Conservation (phyloP, 2,113 vertebrate species). For the Desmodus rotundus region DNA sequence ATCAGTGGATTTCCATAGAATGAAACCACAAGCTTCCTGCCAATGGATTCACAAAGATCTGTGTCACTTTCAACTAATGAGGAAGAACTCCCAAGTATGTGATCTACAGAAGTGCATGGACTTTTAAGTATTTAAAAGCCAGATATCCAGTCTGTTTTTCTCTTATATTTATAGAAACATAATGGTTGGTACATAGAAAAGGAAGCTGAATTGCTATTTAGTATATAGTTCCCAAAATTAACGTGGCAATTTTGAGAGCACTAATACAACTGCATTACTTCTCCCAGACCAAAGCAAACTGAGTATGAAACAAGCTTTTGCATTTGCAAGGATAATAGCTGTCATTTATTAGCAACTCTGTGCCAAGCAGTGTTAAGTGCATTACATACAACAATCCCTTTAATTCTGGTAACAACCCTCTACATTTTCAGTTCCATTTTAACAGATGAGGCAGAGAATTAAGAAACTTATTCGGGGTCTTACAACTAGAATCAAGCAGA, state of each 20-base stretch:
- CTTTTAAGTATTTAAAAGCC: constrained; percentile 1
- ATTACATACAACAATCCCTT: neutral
- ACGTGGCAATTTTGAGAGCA: neutral
- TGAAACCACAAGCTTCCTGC: constrained; percentile 34
- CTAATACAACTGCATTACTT: neutral
- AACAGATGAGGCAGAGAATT: neutral
- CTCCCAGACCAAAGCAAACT: neutral
- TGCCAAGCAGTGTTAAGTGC: neutral
- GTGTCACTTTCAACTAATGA: neutral
- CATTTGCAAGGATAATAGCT: neutral
- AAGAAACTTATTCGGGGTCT: neutral
- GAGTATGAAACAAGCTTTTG: neutral
- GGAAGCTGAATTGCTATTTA: neutral
- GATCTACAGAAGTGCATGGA: neutral
- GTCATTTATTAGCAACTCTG: neutral
- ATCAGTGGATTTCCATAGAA: constrained; percentile 45
- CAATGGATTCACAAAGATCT: constrained; percentile 38
- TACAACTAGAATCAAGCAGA: neutral
- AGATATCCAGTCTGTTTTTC: neutral
- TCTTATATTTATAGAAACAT: neutral
- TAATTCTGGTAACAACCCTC: neutral
- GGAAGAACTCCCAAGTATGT: neutral
- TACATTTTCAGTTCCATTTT: neutral
- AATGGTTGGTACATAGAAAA: neutral
- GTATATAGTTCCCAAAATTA: neutral